Conservation (phyloP, 1,140 invertebrate genomes). For the Drosophila santomea region DNA sequence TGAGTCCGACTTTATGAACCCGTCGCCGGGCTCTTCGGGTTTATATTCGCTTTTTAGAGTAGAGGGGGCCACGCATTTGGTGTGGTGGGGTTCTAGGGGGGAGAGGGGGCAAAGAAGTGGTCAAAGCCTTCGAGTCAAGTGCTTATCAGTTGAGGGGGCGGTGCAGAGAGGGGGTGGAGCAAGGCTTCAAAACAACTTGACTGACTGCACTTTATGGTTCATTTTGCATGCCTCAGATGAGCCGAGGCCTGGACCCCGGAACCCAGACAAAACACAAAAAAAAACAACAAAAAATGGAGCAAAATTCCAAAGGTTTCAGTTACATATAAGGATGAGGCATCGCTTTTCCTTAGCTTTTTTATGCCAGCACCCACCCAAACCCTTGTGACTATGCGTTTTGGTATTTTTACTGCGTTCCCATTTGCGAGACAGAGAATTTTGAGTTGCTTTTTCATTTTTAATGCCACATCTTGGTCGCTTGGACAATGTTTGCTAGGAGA, state of each 20-base stretch:
- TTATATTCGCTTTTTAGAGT: background rate
- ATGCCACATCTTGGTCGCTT: conserved; percentile 62
- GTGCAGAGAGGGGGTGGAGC: background rate
- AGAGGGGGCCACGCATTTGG: background rate
- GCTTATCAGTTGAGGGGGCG: conserved; percentile 14
- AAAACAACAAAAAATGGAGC: background rate
- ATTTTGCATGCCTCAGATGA: conserved; percentile 56
- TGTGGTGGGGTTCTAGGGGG: background rate
- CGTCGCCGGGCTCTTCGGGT: background rate
- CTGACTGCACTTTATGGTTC: conserved; percentile 58
- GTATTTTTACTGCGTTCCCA: conserved; percentile 66
- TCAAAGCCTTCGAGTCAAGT: conserved; percentile 18
- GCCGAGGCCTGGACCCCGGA: conserved; percentile 5
- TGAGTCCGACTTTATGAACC: conserved; percentile 18
- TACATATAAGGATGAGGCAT: conserved; percentile 21
- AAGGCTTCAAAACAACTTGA: conserved; percentile 34
- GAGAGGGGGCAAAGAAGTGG: background rate
- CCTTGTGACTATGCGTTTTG: conserved; percentile 54
- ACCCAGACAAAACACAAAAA: background rate
- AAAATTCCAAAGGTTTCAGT: conserved; percentile 16
- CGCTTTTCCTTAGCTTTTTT: conserved; percentile 1
- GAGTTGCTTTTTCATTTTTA: conserved; percentile 62
- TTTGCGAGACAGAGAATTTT: conserved; percentile 56
- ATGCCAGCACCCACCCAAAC: background rate
- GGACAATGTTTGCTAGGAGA: conserved; percentile 29